Conservation (phyloP, 2,797 vertebrate genomes). For the Lacerta bilineata region DNA sequence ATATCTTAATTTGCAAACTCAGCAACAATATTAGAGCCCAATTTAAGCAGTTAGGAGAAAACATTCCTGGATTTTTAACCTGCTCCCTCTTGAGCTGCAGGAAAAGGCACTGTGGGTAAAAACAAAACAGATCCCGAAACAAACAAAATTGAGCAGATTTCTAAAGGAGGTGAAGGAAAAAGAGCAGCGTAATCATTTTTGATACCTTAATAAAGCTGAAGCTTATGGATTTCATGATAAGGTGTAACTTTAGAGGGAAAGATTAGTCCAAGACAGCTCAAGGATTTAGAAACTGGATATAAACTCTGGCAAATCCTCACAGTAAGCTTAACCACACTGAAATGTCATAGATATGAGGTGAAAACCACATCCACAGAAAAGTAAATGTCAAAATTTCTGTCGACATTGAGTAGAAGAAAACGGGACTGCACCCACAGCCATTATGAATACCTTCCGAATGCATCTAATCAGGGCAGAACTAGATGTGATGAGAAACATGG, state of each 20-base stretch:
- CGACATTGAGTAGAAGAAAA: not conserved
- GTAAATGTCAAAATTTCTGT: constrained; percentile 14
- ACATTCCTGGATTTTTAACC: constrained; percentile 62
- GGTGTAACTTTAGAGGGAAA: constrained; percentile 43
- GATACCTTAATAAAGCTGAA: constrained; percentile 51
- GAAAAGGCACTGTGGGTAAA: constrained; percentile 48
- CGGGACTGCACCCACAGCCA: not conserved
- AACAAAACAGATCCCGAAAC: not conserved
- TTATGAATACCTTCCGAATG: not conserved
- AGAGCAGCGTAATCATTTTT: constrained; percentile 50
- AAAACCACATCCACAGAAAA: constrained; percentile 1
- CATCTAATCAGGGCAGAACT: no score
- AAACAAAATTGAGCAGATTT: constrained; percentile 5
- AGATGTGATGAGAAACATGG: no score
- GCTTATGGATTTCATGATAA: not conserved
- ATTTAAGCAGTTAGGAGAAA: constrained; percentile 66
- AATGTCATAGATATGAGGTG: constrained; percentile 29
- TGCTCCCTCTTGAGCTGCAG: constrained; percentile 50
- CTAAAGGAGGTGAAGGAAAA: constrained; percentile 47
- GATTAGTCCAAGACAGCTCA: constrained; percentile 23
- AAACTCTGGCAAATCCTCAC: constrained; percentile 22
- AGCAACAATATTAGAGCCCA: constrained; percentile 69
- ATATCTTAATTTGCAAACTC: constrained; percentile 86
- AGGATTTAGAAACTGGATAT: constrained; percentile 46
- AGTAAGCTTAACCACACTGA: not conserved